phyloP scores from a whole-genome alignment of 1,140 invertebrate species.

The Euura lappo region DNA sequence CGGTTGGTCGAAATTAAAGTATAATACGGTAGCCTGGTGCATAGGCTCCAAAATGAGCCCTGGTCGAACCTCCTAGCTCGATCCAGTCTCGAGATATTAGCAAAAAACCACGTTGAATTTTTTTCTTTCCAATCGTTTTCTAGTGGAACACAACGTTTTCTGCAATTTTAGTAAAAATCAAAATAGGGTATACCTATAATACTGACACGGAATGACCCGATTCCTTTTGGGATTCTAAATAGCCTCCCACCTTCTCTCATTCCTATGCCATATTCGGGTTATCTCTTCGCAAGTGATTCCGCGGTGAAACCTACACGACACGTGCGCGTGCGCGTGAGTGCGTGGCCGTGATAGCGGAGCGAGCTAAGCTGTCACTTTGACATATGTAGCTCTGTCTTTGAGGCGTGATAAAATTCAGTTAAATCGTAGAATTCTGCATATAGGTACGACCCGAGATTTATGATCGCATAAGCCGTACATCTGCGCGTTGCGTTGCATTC shows the following conservation, averaged over 20 bases:
- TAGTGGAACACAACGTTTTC: no score
- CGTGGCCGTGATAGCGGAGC: not conserved
- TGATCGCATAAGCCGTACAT: not conserved
- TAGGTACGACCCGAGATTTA: not conserved
- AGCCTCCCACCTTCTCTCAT: not conserved
- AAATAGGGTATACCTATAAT: no score
- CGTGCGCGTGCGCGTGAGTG: not conserved
- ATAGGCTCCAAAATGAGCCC: no score
- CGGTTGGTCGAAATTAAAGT: no score
- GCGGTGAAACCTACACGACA: not conserved
- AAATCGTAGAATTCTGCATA: constrained; percentile 1
- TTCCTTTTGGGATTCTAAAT: not conserved
- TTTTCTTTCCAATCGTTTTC: no score
- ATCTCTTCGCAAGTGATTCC: not conserved
- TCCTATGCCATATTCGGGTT: not conserved
- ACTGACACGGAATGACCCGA: not conserved
- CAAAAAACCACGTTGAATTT: no score
- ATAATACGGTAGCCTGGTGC: no score
- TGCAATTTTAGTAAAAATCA: no score
- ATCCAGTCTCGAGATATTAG: no score
- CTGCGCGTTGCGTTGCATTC: not conserved
- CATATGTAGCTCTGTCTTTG: constrained; percentile 6
- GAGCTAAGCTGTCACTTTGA: constrained; percentile 1
- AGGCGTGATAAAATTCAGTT: not conserved
- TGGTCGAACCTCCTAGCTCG: no score